Evolutionary conservation across 2,888 invertebrate species (phyloP).

Genomic region (Ferrisia virgata): DNA sequence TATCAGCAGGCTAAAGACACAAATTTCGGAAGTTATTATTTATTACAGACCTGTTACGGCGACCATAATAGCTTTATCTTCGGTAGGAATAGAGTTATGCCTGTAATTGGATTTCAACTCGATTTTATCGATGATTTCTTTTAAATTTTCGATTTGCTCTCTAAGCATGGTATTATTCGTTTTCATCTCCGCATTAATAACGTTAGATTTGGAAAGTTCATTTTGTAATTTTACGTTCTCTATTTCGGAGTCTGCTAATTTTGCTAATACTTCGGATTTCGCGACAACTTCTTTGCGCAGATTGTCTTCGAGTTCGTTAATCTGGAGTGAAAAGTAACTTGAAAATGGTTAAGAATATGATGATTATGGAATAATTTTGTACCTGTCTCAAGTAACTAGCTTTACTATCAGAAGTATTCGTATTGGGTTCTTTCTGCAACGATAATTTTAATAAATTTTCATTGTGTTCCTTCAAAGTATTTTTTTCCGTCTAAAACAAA

Average conservation of each 20-base stretch:
- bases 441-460: slow-evolving; percentile 41
- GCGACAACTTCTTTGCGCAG: slow-evolving; percentile 29
- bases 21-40: not conserved
- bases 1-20: not conserved
- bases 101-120: not conserved
- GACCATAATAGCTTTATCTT: slow-evolving; percentile 2
- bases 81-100: not conserved
- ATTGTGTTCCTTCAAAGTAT: slow-evolving; percentile 41
- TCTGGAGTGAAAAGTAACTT: not conserved
- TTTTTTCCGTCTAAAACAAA: slow-evolving; percentile 34
- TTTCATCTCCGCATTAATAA: not conserved
- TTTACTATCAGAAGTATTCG: not conserved
- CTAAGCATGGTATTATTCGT: not conserved
- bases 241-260: slow-evolving; percentile 34
- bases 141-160: not conserved
- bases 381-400: slow-evolving; percentile 34
- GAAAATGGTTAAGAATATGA: no score
- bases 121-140: not conserved
- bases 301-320: slow-evolving; percentile 39
- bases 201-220: slow-evolving; percentile 1
- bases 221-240: slow-evolving; percentile 16
- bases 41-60: not conserved
- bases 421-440: slow-evolving; percentile 7
- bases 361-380: no score
- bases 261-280: slow-evolving; percentile 16